Conservation (phyloP, 2,888 invertebrate genomes). For the Anthrax anthrax region DNA sequence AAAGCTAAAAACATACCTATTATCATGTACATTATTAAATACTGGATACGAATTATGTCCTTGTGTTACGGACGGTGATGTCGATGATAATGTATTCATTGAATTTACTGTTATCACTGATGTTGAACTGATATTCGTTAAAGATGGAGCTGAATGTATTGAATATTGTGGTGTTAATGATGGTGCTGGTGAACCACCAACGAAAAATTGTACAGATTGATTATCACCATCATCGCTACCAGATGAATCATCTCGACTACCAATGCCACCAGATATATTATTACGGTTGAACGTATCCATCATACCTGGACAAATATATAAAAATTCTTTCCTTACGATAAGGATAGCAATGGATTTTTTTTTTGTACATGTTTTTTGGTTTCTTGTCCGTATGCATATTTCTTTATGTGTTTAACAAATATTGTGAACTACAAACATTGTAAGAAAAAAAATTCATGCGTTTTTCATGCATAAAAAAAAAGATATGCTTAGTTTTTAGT, state of each 20-base stretch:
- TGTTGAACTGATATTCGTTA: constrained; percentile 8
- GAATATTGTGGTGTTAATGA: constrained; percentile 6
- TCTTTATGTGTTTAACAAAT: background rate
- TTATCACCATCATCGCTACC: constrained; percentile 27
- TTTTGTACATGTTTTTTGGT: background rate
- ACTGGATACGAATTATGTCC: constrained; percentile 15
- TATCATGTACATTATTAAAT: constrained; percentile 16
- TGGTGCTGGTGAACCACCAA: constrained; percentile 12
- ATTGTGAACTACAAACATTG: too few species aligned
- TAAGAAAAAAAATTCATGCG: too few species aligned
- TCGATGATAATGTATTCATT: constrained; percentile 1
- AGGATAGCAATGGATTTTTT: constrained; percentile 12
- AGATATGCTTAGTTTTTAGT: too few species aligned
- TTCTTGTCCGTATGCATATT: background rate
- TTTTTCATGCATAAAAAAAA: too few species aligned
- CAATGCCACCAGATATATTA: constrained; percentile 14
- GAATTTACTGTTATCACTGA: constrained; percentile 4
- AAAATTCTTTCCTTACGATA: constrained; percentile 25
- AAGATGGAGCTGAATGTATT: constrained; percentile 7
- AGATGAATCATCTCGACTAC: constrained; percentile 27
- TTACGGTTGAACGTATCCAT: constrained; percentile 13
- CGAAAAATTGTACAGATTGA: constrained; percentile 18
- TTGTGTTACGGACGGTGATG: constrained; percentile 5
- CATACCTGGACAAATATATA: constrained; percentile 26
- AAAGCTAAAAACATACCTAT: constrained; percentile 16